Evolutionary conservation across 2,888 invertebrate genomes (phyloP).

Genomic region (Meteorus cinctellus): DNA sequence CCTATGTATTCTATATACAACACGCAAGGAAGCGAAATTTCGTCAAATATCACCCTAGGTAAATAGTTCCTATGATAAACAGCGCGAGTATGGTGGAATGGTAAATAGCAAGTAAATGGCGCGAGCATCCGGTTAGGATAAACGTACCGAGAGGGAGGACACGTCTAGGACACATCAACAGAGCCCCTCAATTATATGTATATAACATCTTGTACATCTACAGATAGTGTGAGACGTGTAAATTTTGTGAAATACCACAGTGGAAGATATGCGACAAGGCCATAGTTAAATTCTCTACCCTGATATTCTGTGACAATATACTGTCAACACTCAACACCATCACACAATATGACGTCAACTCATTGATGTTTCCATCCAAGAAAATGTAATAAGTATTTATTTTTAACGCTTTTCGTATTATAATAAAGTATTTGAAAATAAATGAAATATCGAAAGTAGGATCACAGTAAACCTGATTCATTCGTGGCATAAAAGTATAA

Average conservation of each 20-base stretch:
- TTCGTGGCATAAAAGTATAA: no score
- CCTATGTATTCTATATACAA: background rate
- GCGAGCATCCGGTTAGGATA: constrained; percentile 17
- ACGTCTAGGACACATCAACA: constrained; percentile 5
- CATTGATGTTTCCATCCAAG: no score
- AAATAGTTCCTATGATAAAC: constrained; percentile 31
- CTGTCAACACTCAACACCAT: background rate
- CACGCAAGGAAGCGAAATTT: constrained; percentile 7
- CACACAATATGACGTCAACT: background rate
- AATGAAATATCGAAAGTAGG: no score
- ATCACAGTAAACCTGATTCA: no score
- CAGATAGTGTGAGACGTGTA: background rate
- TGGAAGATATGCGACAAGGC: background rate
- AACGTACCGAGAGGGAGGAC: constrained; percentile 28
- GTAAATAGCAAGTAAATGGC: constrained; percentile 36
- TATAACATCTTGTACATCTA: constrained; percentile 13
- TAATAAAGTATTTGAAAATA: no score
- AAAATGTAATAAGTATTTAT: no score
- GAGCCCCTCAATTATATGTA: background rate
- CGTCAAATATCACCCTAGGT: constrained; percentile 13
- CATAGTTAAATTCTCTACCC: constrained; percentile 4
- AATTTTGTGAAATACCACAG: constrained; percentile 20
- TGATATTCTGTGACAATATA: constrained; percentile 24
- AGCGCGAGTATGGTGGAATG: constrained; percentile 17
- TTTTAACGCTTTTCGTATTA: no score